These are phyloP conservation scores for Nomada fabriciana DNA, from an alignment of 2,888 invertebrate species.

Conservation along the genomic window DNA sequence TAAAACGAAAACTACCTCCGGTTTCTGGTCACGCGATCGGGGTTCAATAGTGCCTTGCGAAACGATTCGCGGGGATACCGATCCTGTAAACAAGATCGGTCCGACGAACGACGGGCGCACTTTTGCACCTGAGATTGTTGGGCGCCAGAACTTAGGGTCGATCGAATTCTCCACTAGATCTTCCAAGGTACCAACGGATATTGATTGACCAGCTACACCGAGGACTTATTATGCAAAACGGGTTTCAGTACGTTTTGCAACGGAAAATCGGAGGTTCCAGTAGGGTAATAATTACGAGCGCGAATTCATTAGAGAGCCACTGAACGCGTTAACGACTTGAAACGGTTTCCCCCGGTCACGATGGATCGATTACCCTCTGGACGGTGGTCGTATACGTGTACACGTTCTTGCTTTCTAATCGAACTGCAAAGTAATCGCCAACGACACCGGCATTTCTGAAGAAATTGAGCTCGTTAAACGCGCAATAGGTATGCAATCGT, in stretches of 20 bases:
- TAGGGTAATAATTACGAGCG: slow-evolving; percentile 24
- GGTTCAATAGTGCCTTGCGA: slow-evolving; percentile 36
- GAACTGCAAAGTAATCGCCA: not conserved
- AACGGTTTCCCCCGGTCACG: not conserved
- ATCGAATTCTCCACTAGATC: not conserved
- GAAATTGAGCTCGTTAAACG: not conserved
- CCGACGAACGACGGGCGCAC: not conserved
- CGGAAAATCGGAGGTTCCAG: slow-evolving; percentile 13
- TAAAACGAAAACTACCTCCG: slow-evolving; percentile 18
- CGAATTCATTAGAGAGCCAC: slow-evolving; percentile 35
- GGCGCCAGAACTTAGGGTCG: not conserved
- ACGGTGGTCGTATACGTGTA: not conserved
- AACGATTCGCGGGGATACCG: slow-evolving; percentile 29
- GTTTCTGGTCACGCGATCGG: slow-evolving; percentile 38
- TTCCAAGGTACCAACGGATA: not conserved
- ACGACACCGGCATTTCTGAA: not conserved
- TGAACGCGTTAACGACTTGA: slow-evolving; percentile 6
- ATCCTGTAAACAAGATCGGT: not conserved
- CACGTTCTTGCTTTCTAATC: slow-evolving; percentile 19
- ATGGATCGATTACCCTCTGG: not conserved
- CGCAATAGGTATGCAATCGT: not conserved
- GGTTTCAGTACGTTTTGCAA: slow-evolving; percentile 48
- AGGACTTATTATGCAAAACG: slow-evolving; percentile 69
- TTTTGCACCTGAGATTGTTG: not conserved
- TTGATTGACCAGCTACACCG: slow-evolving; percentile 45